These are phyloP conservation scores for Mystacornis crossleyi DNA, from an alignment of 2,113 vertebrate genomes.

Conservation along the genomic window DNA sequence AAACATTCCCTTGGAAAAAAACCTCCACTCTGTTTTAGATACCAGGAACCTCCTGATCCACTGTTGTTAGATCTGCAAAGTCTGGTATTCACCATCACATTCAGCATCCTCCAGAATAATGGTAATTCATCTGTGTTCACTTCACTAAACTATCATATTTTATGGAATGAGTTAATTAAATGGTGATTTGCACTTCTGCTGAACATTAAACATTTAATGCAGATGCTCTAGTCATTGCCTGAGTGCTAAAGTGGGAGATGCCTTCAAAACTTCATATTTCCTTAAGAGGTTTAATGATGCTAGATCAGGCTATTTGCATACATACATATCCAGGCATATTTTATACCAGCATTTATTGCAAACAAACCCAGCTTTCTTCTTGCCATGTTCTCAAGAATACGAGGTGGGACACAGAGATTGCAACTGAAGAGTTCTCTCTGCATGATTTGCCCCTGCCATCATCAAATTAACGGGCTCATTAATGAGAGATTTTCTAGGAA, in stretches of 20 bases:
- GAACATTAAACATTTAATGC: slow-evolving; percentile 68
- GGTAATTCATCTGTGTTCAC: slow-evolving; percentile 63
- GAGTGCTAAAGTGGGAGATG: slow-evolving; percentile 56
- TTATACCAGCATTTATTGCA: slow-evolving; percentile 45
- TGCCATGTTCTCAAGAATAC: neutral
- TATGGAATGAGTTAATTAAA: slow-evolving; percentile 71
- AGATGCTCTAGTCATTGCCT: slow-evolving; percentile 64
- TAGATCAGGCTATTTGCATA: slow-evolving; percentile 65
- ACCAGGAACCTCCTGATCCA: neutral
- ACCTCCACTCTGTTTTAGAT: neutral
- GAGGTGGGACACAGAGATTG: slow-evolving; percentile 24
- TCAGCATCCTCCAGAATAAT: slow-evolving; percentile 28
- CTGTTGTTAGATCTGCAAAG: neutral
- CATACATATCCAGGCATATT: slow-evolving; percentile 47
- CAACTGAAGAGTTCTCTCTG: slow-evolving; percentile 50
- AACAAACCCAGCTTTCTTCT: slow-evolving; percentile 29
- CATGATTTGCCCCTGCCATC: slow-evolving; percentile 58
- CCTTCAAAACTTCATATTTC: slow-evolving; percentile 67
- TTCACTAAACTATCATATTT: slow-evolving; percentile 63
- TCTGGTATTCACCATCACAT: neutral
- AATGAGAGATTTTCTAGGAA: slow-evolving; percentile 58
- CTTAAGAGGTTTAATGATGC: slow-evolving; percentile 67
- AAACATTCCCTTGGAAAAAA: neutral
- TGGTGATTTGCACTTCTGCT: slow-evolving; percentile 64
- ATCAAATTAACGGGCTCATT: slow-evolving; percentile 58